A percentile compares a stretch with the other conserved stretches of the same genome.
These are phyloP conservation scores for Chelonus formosanus DNA, from an alignment of 2,888 invertebrate genomes.

Conservation along the genomic window DNA sequence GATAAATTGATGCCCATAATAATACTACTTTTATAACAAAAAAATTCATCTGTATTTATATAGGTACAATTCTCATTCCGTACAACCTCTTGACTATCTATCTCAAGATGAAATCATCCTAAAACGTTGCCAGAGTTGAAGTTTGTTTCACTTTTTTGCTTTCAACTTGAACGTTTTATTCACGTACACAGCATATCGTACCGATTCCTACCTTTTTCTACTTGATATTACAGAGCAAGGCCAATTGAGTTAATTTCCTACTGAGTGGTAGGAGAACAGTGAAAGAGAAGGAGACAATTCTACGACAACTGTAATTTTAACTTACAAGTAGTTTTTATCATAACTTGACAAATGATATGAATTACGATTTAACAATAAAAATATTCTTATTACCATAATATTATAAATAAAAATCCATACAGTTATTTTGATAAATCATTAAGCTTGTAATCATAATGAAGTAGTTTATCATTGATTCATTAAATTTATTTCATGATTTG, in stretches of 20 bases:
- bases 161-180: conserved; percentile 21
- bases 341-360: too few relatives aligned
- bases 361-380: too few relatives aligned
- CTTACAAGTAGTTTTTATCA: neutral
- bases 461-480: too few relatives aligned
- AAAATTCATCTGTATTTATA: too few relatives aligned
- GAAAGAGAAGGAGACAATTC: conserved; percentile 18
- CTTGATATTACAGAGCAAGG: conserved; percentile 7
- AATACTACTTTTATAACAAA: too few relatives aligned
- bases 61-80: neutral
- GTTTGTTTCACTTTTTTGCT: conserved; percentile 12
- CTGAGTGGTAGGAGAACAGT: conserved; percentile 29
- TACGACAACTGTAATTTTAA: neutral
- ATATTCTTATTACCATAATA: too few relatives aligned
- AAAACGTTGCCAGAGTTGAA: neutral
- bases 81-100: conserved; percentile 13
- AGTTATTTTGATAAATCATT: too few relatives aligned
- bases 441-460: too few relatives aligned
- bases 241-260: conserved; percentile 33
- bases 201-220: conserved; percentile 16
- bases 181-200: conserved; percentile 20
- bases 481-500: too few relatives aligned
- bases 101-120: conserved; percentile 29
- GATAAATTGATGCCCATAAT: too few relatives aligned
- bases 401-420: too few relatives aligned